Base-by-base conservation (phyloP, 2,797 vertebrate genomes). In the Cercopithecus neglectus region DNA sequence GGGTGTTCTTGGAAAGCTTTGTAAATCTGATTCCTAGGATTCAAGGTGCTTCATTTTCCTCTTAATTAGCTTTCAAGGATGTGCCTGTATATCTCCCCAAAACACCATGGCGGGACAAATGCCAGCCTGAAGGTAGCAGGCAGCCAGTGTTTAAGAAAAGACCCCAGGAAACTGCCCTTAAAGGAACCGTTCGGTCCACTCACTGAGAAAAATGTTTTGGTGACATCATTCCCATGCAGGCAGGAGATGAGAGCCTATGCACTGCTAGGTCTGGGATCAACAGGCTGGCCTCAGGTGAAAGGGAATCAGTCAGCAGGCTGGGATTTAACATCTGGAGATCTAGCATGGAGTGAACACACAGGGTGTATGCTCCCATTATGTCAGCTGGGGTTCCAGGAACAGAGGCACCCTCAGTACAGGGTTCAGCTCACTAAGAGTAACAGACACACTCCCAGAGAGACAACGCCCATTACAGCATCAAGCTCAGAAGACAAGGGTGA, bases 21-120 rank as follows among this genome's bases (percentile, higher is more conserved):
- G 61, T 76, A 70, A 92, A 39, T 50, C 30, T 55, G 44, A 86
- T 64, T 88, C 64, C 55, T 41, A 83, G 72, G 87, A 64, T 64
- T 80, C 36, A 70, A 53, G 21, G 57, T 59, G 74, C 85, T 75
- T 74, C 16, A 24, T 72, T 88, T 46, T 67, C 48, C 57, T 94
- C 46, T 81, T 78, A 76, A 36, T 28, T 57, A 81, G 72, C 75
- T 74, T 92, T 81, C 81, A 72, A 82, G 11, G 89, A 92, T 48
- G 44, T 91, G 50, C 70, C n/a, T 19, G 10, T 46, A 10, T 70
- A 1, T 64, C 70, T 95, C 78, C 46, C 70, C 44, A 84, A 88
- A 93, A 78, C 1, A 13, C 30, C 16, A 59, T 1, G 9, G 78
- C 48, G 55, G 78, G 41, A 86, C 26, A 16, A 70, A 81, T 5